A percentile compares a stretch with the other conserved stretches of the same genome.
phyloP scores from a whole-genome alignment of 2,797 vertebrate species.

The Chaetodon trifasciatus region DNA sequence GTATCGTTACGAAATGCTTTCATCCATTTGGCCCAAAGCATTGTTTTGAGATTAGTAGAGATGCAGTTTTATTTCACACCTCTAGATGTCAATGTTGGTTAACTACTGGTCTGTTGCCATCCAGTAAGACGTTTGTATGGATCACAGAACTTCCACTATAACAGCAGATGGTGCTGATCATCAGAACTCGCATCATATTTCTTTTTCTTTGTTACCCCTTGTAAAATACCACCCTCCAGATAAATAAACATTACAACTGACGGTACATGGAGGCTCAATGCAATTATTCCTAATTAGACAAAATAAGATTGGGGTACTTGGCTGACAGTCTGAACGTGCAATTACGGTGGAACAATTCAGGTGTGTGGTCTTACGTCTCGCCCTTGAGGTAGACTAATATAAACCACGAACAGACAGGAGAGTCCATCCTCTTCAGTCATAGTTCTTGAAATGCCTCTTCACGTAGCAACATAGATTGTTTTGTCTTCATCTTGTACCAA shows the following conservation, averaged over 20 bases:
- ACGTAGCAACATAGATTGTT: conserved; percentile 48
- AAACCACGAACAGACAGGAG: conserved; percentile 47
- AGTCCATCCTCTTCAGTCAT: conserved; percentile 39
- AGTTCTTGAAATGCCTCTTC: conserved; percentile 58
- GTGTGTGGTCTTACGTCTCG: conserved; percentile 62
- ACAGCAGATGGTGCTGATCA: conserved; percentile 76
- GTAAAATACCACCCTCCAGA: conserved; percentile 74
- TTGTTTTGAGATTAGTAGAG: background rate
- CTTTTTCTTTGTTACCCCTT: conserved; percentile 71
- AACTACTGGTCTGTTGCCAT: conserved; percentile 38
- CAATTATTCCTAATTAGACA: conserved; percentile 78
- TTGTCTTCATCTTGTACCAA: conserved; percentile 59
- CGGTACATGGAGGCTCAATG: conserved; percentile 62
- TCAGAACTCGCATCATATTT: conserved; percentile 65
- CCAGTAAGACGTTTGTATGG: conserved; percentile 47
- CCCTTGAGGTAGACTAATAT: conserved; percentile 55
- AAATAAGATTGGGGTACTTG: conserved; percentile 64
- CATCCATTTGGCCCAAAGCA: conserved; percentile 2
- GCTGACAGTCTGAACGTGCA: conserved; percentile 67
- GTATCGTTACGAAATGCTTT: conserved; percentile 24
- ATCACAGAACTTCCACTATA: conserved; percentile 51
- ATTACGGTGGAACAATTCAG: conserved; percentile 69
- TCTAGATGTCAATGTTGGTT: conserved; percentile 81
- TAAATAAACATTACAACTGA: conserved; percentile 74
- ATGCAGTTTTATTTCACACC: conserved; percentile 52